Evolutionary conservation across 2,113 vertebrate genomes (phyloP).

Genomic region (Oxyura jamaicensis): DNA sequence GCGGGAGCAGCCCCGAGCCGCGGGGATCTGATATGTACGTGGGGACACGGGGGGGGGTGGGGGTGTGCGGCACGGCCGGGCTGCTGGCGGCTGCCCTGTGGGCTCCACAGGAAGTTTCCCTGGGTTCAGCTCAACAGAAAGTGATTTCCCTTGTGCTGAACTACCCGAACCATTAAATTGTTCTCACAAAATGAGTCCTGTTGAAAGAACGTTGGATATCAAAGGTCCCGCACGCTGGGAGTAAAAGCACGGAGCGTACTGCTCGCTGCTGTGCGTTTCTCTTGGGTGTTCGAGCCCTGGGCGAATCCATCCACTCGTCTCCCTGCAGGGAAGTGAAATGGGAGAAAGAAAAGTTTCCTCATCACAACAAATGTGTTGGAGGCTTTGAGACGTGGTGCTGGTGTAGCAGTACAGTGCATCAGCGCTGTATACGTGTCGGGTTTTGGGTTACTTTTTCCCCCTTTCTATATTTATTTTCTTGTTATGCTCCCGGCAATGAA

Average conservation of each 20-base stretch:
- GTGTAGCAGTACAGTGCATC: not conserved
- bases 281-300: not conserved
- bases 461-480: not conserved
- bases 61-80: too few species aligned
- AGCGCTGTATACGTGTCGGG: too few species aligned
- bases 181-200: not conserved
- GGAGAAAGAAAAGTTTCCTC: not conserved
- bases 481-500: not conserved
- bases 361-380: too few species aligned
- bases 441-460: not conserved
- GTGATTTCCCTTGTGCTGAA: too few species aligned
- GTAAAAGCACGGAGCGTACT: not conserved
- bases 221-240: too few species aligned
- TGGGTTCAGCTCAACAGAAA: too few species aligned
- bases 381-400: not conserved
- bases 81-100: too few species aligned
- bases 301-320: not conserved
- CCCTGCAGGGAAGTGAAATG: not conserved
- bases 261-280: rapidly evolving
- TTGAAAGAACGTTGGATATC: rapidly evolving
- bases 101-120: too few species aligned
- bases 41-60: too few species aligned
- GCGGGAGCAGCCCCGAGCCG: conserved; percentile 50
- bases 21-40: conserved; percentile 82
- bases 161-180: too few species aligned